Evolutionary conservation across 2,113 vertebrate genomes (phyloP).

Genomic region (Manacus vitellinus): DNA sequence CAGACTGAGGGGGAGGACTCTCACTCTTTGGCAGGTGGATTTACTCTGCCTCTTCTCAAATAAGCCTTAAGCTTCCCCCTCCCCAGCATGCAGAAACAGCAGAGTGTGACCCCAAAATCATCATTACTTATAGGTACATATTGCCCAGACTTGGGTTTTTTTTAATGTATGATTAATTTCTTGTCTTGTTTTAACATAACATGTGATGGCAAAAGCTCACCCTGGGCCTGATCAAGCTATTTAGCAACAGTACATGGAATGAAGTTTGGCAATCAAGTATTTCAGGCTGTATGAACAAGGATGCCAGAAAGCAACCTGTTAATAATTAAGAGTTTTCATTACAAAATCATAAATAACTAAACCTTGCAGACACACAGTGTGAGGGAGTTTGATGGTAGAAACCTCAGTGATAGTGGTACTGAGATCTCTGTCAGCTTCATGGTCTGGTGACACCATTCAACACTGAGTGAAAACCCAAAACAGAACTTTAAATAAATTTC

Average conservation of each 20-base stretch:
- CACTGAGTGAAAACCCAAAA: background rate
- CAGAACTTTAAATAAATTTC: background rate
- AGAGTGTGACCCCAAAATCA: background rate
- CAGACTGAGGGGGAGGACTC: background rate
- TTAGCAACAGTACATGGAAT: background rate
- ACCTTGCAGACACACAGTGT: background rate
- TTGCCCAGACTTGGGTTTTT: background rate
- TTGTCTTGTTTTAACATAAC: background rate
- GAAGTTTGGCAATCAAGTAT: background rate
- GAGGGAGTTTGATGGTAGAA: background rate
- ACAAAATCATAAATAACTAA: background rate
- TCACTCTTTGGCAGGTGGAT: background rate
- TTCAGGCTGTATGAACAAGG: background rate
- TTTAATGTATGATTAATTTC: background rate
- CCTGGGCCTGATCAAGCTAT: background rate
- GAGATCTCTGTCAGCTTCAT: background rate
- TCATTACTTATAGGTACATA: accelerated
- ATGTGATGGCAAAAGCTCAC: background rate
- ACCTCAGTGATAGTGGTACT: background rate
- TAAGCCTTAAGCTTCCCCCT: background rate
- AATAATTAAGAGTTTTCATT: background rate
- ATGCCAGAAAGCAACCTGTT: background rate
- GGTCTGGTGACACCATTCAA: background rate
- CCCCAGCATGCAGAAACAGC: background rate
- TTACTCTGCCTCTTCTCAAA: background rate